Evolutionary conservation across 2,113 vertebrate genomes (phyloP).

Genomic region (Lepus americanus): DNA sequence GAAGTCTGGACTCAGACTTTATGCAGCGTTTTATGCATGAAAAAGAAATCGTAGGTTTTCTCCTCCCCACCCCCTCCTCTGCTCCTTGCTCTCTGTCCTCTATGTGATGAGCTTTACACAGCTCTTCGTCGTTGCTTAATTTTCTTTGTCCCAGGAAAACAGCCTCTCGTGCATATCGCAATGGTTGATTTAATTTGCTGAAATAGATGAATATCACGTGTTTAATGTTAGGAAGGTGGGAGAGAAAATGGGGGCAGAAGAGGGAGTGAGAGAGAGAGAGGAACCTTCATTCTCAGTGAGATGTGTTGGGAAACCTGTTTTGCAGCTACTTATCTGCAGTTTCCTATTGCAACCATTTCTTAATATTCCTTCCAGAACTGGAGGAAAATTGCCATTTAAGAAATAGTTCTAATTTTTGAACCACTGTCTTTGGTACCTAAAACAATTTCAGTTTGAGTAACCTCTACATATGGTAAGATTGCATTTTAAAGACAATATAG

Average conservation of each 20-base stretch:
- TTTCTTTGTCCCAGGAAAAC: constrained; percentile 16
- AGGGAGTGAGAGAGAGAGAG: not conserved
- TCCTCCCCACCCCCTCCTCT: not conserved
- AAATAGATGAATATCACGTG: constrained; percentile 10
- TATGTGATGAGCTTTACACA: not conserved
- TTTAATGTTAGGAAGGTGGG: not conserved
- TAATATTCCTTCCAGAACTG: constrained; percentile 4
- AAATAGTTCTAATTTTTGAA: constrained; percentile 48
- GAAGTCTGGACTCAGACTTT: not conserved
- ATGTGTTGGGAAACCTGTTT: not conserved
- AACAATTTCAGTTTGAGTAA: constrained; percentile 4
- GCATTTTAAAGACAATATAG: constrained; percentile 3
- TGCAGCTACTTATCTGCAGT: not conserved
- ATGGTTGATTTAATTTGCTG: not conserved
- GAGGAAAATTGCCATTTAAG: not conserved
- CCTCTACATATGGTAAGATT: not conserved
- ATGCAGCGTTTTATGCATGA: not conserved
- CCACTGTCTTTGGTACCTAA: not conserved
- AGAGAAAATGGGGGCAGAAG: not conserved
- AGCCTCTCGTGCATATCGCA: not conserved
- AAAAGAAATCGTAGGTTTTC: not conserved
- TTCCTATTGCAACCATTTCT: not conserved
- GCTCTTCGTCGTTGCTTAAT: not conserved
- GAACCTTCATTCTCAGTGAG: not conserved
- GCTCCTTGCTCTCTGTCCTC: not conserved